A percentile compares a stretch with the other conserved stretches of the same genome.
phyloP scores from a whole-genome alignment of 2,888 invertebrate species.

The Acleris cristana region DNA sequence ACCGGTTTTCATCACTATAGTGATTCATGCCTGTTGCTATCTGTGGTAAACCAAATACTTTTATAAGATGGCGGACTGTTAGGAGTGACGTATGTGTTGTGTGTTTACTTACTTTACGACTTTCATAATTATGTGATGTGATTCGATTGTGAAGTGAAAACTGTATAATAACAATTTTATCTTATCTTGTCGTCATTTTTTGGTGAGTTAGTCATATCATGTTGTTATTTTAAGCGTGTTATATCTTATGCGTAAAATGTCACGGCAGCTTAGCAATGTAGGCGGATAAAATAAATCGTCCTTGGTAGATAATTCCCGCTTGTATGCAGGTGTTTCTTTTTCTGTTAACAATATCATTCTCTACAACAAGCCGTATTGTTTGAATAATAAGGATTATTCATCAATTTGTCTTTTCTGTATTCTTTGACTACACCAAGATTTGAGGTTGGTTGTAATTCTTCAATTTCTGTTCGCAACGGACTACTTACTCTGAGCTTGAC shows the following conservation, averaged over 20 bases:
- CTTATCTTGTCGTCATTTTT: constrained; percentile 51
- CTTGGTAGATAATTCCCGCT: constrained; percentile 43
- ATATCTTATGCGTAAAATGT: constrained; percentile 42
- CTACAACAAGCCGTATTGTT: not conserved
- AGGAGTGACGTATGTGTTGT: constrained; percentile 80
- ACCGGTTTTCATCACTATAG: constrained; percentile 33
- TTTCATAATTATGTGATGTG: constrained; percentile 54
- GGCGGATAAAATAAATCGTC: constrained; percentile 56
- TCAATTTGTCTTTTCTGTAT: too few species aligned
- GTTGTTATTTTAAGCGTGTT: constrained; percentile 6
- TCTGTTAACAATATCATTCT: not conserved
- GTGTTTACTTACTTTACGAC: constrained; percentile 72
- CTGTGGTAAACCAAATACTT: constrained; percentile 48
- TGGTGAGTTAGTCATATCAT: constrained; percentile 56
- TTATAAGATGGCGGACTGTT: constrained; percentile 77
- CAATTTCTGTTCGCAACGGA: not conserved
- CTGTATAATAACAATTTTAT: constrained; percentile 49
- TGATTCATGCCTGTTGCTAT: constrained; percentile 46
- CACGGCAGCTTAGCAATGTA: constrained; percentile 61
- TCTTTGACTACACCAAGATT: not conserved
- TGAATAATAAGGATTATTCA: not conserved
- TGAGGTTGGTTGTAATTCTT: constrained; percentile 5
- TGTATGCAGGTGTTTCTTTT: constrained; percentile 11
- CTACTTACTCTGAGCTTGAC: not conserved
- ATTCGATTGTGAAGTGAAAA: constrained; percentile 67